Evolutionary conservation across 2,797 vertebrate genomes (phyloP).

Genomic region (Halcyon chelicuti): DNA sequence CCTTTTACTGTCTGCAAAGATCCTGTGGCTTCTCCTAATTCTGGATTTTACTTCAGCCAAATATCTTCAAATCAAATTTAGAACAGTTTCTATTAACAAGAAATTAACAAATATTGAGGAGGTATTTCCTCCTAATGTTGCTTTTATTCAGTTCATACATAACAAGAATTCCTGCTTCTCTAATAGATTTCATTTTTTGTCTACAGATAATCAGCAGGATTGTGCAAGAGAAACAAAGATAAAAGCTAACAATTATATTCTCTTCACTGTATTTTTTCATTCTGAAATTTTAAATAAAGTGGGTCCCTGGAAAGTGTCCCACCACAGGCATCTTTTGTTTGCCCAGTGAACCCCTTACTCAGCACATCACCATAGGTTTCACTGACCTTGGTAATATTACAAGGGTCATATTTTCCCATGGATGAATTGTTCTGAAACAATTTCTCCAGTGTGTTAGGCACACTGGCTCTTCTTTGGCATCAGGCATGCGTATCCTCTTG

Average conservation of each 20-base stretch:
- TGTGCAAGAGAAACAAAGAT: background rate
- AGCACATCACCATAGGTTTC: slow-evolving; percentile 57
- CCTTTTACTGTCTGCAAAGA: background rate
- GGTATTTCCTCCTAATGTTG: rapidly evolving
- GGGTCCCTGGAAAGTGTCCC: slow-evolving; percentile 7
- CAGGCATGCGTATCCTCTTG: slow-evolving; percentile 73
- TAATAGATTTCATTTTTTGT: background rate
- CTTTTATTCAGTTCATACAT: background rate
- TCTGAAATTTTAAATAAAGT: slow-evolving; percentile 15
- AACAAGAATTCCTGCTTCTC: background rate
- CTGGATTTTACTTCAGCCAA: background rate
- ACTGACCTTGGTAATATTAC: slow-evolving; percentile 70
- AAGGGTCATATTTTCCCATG: slow-evolving; percentile 77
- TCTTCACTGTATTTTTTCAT: background rate
- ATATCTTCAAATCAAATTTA: background rate
- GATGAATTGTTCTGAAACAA: slow-evolving; percentile 74
- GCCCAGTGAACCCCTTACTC: slow-evolving; percentile 56
- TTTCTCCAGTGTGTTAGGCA: slow-evolving; percentile 75
- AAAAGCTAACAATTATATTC: background rate
- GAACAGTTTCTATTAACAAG: background rate
- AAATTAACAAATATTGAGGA: background rate
- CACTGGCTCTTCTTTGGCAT: slow-evolving; percentile 68
- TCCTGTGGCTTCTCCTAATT: background rate
- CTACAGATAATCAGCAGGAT: background rate
- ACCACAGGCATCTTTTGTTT: slow-evolving; percentile 64